Base-by-base conservation (phyloP, 2,888 invertebrate genomes). In the Drosophila pullipes region DNA sequence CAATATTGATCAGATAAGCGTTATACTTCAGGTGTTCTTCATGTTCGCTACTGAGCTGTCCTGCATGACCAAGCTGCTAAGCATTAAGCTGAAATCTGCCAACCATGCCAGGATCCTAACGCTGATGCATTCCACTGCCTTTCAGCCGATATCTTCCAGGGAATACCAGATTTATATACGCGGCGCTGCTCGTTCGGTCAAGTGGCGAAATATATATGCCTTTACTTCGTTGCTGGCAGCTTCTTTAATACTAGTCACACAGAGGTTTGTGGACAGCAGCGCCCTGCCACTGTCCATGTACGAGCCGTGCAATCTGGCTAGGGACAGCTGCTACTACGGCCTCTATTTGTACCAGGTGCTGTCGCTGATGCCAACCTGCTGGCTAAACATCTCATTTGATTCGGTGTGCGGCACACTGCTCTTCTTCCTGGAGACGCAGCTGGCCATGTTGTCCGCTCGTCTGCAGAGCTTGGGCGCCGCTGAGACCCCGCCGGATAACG, bases 351-450 rank as follows among this genome's bases (percentile, higher is more conserved):
- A 78, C 41, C 83, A 88, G 18, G 67, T 75, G 47, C 0, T 85
- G n/a, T 60, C 85, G 0, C 18, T 90, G n/a, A 22, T 78, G 28
- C 52, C 82, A 1, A 71, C 83, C 10, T 90, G 92, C 66, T 79
- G 78, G 39, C 16, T 90, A 1, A 91, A 92, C 60, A 85, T 92
- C 11, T 78, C 87, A 28, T 92, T 81, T 35, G 93, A 92, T 28
- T 77, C 93, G 1, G 53, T 84, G 50, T 74, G 0, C 60, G 65
- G 30, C 47, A 52, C 88, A 0, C 74, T 91, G 35, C 76, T 91
- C 10, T 76, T 82, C 16, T 87, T 82, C 30, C 13, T 90, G 2
- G 82, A 74, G 30, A 73, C 74, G 0, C 91, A 92, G 50, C 62
- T 92, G 37, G 73, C 85, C 31, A 86, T 92, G 49, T 64, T 92